Conservation (phyloP, 1,140 invertebrate species). For the Paramacrobiotus metropolitanus region DNA sequence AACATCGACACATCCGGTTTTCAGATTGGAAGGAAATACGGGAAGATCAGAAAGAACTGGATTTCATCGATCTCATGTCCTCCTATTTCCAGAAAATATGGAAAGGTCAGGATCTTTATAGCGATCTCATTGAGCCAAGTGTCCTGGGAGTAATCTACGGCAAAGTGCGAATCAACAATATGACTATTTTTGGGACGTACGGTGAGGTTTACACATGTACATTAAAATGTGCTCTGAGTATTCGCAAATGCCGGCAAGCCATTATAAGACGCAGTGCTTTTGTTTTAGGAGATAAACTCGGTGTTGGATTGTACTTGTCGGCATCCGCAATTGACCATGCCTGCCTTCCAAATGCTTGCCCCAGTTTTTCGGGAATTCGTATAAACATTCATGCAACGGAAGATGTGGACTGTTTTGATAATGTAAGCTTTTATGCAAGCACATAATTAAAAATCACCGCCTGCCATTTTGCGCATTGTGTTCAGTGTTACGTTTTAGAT, state of each 20-base stretch:
- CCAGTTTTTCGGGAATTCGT: background rate
- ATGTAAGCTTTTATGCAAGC: too few species aligned
- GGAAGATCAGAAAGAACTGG: background rate
- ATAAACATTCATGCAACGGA: background rate
- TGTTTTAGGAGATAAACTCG: too few species aligned
- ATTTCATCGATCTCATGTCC: background rate
- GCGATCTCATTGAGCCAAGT: background rate
- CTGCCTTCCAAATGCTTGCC: background rate
- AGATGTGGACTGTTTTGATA: conserved; percentile 3
- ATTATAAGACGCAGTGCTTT: too few species aligned
- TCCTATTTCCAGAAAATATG: background rate
- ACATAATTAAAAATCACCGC: too few species aligned
- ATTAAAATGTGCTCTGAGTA: too few species aligned
- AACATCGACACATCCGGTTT: background rate
- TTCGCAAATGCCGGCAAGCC: too few species aligned
- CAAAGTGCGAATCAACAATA: background rate
- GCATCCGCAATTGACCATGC: background rate
- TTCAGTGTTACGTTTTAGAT: too few species aligned
- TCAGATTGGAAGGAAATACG: conserved; percentile 1
- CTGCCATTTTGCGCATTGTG: too few species aligned
- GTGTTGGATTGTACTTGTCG: background rate
- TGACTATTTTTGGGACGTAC: conserved; percentile 4
- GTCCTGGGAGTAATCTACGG: background rate
- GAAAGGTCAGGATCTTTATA: background rate
- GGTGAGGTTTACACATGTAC: too few species aligned